A percentile compares a stretch with the other conserved stretches of the same genome.
These are phyloP conservation scores for Acleris emargana DNA, from an alignment of 2,888 invertebrate genomes.

Conservation along the genomic window DNA sequence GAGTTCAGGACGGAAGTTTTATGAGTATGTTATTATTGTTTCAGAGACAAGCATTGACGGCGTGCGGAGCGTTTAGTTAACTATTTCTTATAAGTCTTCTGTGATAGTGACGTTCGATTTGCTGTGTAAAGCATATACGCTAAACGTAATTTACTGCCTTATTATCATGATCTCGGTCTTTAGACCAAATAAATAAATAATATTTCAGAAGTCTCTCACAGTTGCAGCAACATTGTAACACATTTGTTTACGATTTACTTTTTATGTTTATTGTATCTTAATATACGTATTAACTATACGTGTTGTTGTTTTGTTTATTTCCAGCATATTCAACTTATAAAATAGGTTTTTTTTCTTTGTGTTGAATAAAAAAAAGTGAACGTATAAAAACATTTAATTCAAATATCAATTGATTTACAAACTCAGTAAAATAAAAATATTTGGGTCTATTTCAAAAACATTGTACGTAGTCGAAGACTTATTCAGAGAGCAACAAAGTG, in stretches of 20 bases:
- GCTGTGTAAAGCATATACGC: too few species aligned
- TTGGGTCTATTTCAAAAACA: too few species aligned
- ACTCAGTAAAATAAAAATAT: not conserved
- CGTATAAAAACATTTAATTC: not conserved
- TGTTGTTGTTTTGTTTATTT: too few species aligned
- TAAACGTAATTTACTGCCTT: too few species aligned
- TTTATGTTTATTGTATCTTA: too few species aligned
- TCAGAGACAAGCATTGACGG: conserved; percentile 15
- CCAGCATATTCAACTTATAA: too few species aligned
- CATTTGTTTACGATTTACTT: too few species aligned
- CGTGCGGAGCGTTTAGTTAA: not conserved
- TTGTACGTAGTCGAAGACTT: too few species aligned
- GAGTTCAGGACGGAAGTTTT: not conserved
- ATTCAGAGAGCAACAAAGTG: too few species aligned
- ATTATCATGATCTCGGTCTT: not conserved
- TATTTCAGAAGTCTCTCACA: not conserved
- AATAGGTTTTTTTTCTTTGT: not conserved
- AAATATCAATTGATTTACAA: conserved; percentile 6
- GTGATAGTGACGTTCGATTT: not conserved
- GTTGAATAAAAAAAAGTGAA: not conserved
- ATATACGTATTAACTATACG: too few species aligned
- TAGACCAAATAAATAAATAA: not conserved
- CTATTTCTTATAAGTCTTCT: not conserved
- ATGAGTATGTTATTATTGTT: conserved; percentile 8
- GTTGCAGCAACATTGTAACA: too few species aligned